These are phyloP conservation scores for Dasypus novemcinctus DNA, from an alignment of 2,113 vertebrate species.

Conservation along the genomic window DNA sequence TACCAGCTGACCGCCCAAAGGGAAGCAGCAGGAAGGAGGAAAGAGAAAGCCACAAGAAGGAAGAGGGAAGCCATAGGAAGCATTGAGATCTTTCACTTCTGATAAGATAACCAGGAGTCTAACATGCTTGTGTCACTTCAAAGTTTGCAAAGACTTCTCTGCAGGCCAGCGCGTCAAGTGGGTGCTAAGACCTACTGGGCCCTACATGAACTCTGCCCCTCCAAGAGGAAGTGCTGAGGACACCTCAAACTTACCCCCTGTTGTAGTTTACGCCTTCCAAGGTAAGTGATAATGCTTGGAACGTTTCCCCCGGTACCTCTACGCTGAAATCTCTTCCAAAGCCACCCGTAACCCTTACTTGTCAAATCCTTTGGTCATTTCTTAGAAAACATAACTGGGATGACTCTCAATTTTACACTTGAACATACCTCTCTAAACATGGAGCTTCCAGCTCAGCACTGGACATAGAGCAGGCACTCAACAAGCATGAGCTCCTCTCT, in stretches of 20 bases:
- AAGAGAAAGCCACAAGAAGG: neutral
- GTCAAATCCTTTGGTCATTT: neutral
- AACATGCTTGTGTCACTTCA: neutral
- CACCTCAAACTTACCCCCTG: neutral
- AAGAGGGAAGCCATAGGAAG: neutral
- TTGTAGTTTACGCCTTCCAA: neutral
- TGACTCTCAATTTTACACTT: neutral
- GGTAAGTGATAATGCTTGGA: neutral
- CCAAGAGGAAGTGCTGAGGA: too few relatives aligned
- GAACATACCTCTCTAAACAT: neutral
- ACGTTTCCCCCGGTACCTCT: neutral
- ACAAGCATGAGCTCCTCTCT: neutral
- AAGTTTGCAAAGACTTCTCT: neutral
- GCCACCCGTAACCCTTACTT: neutral
- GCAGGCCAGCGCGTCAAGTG: neutral
- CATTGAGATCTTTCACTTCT: neutral
- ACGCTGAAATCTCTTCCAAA: conserved; percentile 17
- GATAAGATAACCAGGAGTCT: conserved; percentile 23
- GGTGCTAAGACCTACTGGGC: neutral
- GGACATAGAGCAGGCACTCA: neutral
- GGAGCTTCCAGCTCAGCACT: neutral
- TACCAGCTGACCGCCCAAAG: neutral
- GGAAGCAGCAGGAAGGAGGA: neutral
- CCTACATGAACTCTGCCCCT: conserved; percentile 1
- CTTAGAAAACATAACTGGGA: neutral